Evolutionary conservation across 2,113 vertebrate genomes (phyloP), one percentile per base, ranked within the genome.

Genomic region (Pachypanchax playfairii): DNA sequence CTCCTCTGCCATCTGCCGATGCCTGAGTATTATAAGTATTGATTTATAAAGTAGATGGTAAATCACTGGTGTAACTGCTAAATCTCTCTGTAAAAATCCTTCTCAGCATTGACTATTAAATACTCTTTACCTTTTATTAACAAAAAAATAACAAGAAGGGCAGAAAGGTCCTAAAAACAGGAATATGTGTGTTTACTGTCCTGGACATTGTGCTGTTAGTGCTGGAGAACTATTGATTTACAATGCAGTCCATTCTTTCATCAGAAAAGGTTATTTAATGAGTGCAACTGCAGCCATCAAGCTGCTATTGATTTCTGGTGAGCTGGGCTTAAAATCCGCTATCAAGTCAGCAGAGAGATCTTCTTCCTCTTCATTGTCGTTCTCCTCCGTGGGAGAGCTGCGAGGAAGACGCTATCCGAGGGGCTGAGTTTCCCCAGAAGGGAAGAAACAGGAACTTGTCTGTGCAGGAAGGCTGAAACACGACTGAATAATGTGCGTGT

Each of bases 221-320:
- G 0, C 26, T 36, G 55, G 26, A 8, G 52, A 49, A 57, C 53
- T 4, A 82, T 62, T 61, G 44, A 65, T 65, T 8, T 24, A 18
- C 38, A 73, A 59, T 4, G 47, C 64, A 13, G 26, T 67, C 66
- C 43, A 42, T 75, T 77, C 70, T 75, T 77, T 69, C 57, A 21
- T 79, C 70, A 80, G 48, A 70, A 69, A 79, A 61, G 36, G 24
- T 41, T 26, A 44, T 65, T 50, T 73, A 79, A 77, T 70, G 63
- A 75, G 56, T 29, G 52, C 74, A 72, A 75, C 64, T 66, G 75
- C 12, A 13, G 25, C 53, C 71, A 77, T 80, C 69, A 53, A 56
- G 18, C 53, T 26, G 24, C n/a, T 60, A 83, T 82, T 73, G 80
- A 81, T 85, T 83, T 71, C 41, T 73, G 36, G 28, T 62, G 63